Conservation (phyloP, 1,140 invertebrate species). For the Rhynchophorus ferrugineus region DNA sequence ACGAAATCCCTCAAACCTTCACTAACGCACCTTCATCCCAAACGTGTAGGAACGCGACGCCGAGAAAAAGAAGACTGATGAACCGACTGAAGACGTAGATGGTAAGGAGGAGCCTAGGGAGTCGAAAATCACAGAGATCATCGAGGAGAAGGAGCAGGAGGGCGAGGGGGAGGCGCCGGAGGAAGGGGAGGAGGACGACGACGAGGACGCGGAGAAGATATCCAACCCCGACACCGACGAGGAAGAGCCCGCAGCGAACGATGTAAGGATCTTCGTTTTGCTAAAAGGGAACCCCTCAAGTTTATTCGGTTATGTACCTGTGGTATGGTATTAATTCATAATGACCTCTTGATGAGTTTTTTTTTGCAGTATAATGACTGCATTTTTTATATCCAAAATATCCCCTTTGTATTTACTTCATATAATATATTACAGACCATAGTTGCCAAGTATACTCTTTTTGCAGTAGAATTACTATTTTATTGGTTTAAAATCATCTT, state of each 20-base stretch:
- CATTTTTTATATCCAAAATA: not conserved
- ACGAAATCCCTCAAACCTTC: no score
- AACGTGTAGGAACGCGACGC: constrained; percentile 39
- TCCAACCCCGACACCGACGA: constrained; percentile 35
- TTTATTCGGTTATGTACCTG: constrained; percentile 1
- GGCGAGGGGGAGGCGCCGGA: no score
- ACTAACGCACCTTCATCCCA: no score
- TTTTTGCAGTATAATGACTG: not conserved
- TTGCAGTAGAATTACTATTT: no score
- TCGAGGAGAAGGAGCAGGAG: constrained; percentile 46
- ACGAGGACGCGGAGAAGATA: constrained; percentile 41
- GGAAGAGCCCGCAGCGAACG: constrained; percentile 39
- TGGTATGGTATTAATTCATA: not conserved
- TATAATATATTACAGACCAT: no score
- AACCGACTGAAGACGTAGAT: constrained; percentile 46
- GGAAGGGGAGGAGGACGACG: constrained; percentile 39
- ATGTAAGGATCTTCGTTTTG: no score
- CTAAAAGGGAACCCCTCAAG: constrained; percentile 1
- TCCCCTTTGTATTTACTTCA: no score
- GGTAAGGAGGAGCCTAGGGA: constrained; percentile 41
- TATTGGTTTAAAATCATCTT: no score
- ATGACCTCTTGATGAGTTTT: constrained; percentile 1
- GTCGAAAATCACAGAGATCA: constrained; percentile 40
- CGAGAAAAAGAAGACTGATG: constrained; percentile 56
- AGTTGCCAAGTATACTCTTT: no score